phyloP scores from a whole-genome alignment of 2,888 invertebrate species.

The Chironomus tentans region DNA sequence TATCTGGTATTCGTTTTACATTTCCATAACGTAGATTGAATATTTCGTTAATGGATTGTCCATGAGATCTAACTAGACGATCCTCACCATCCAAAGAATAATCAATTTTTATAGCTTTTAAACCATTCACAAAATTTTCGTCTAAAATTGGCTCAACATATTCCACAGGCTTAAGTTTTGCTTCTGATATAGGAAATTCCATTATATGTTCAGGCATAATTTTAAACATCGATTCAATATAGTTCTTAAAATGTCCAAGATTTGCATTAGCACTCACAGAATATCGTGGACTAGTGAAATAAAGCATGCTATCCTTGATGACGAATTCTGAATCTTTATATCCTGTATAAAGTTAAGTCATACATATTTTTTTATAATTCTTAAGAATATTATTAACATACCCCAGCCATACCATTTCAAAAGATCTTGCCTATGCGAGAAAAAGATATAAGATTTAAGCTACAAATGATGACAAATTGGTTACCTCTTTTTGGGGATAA shows the following conservation, averaged over 20 bases:
- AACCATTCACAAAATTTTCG: too few species aligned
- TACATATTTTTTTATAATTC: too few species aligned
- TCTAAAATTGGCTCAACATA: too few species aligned
- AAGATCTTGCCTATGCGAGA: constrained; percentile 62
- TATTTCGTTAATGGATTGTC: constrained; percentile 88
- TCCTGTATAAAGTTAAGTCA: constrained; percentile 38
- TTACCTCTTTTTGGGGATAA: not conserved
- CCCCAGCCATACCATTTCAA: constrained; percentile 99
- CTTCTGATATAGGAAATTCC: constrained; percentile 41
- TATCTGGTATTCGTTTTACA: constrained; percentile 81
- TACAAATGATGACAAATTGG: not conserved
- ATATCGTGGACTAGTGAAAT: constrained; percentile 53
- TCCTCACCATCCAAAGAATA: constrained; percentile 58
- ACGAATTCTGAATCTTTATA: constrained; percentile 89
- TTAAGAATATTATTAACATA: not conserved
- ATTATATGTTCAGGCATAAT: constrained; percentile 47
- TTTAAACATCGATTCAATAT: constrained; percentile 56
- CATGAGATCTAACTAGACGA: constrained; percentile 79
- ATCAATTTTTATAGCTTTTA: too few species aligned
- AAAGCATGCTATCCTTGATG: constrained; percentile 51
- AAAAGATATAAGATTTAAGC: not conserved
- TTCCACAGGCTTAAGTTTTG: too few species aligned
- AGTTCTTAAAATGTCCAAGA: constrained; percentile 70
- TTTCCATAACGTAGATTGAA: constrained; percentile 61
- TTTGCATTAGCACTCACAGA: constrained; percentile 56